Base-by-base conservation (phyloP, 2,888 invertebrate genomes). In the Lysandra bellargus region DNA sequence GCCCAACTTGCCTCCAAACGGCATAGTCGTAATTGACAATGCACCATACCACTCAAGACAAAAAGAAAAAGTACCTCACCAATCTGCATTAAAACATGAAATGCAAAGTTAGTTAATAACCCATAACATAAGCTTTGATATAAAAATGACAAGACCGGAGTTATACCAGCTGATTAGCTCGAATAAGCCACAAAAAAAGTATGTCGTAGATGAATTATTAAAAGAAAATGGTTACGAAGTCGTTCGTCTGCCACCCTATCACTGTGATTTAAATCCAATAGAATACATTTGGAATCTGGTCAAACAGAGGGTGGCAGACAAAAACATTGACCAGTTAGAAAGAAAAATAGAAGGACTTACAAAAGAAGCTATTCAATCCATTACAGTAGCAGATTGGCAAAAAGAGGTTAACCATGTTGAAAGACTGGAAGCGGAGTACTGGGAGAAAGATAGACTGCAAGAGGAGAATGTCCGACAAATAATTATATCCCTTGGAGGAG, bases 271-370 rank as follows among this genome's bases (percentile, higher is more conserved):
- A 64, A 64, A 64, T 64, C 64, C 64, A 30, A 64, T 64, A 30
- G 64, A 80, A 81, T 84, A 84, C 30, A 82, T 84, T 5, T 84
- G 84, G 83, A 84, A 84, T 80, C 78, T 84, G 49, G 78, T 84
- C 2, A 84, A 85, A 37, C 84, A 83, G 81, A 83, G 84, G 80
- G 83, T 85, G 81, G 84, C 84, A 80, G 85, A 84, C 44, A 84
- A 85, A 84, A 85, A 85, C 72, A 40, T 85, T 12, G 40, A 57
- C 33, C 84, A 85, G 74, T 83, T 82, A 14, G 84, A 85, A 81
- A 84, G 78, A 76, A 30, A 82, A 49, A 85, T 85, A 69, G 84
- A 85, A 84, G 79, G 81, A 23, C 69, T 82, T 17, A 82, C 83
- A 75, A 78, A 40, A 75, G 80, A 83, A n/a, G 83, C 83, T 9